These are phyloP conservation scores for Ophion ellenae DNA, from an alignment of 2,888 invertebrate species.

Conservation along the genomic window DNA sequence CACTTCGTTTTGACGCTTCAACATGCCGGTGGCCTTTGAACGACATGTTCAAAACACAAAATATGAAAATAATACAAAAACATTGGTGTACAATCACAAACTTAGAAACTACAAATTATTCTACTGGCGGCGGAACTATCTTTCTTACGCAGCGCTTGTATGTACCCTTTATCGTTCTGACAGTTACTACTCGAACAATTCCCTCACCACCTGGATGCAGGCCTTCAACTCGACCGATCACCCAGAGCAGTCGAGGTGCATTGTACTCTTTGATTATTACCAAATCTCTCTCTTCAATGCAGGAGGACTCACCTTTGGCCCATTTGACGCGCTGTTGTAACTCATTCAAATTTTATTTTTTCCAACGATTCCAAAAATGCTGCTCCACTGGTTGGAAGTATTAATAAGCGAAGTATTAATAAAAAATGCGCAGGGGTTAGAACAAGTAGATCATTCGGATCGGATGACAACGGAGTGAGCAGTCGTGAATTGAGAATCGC, in stretches of 20 bases:
- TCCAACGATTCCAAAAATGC: conserved; percentile 62
- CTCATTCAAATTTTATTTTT: conserved; percentile 62
- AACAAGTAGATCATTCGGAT: conserved; percentile 10
- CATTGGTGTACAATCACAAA: too few relatives aligned
- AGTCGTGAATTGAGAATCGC: conserved; percentile 15
- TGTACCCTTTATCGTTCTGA: conserved; percentile 44
- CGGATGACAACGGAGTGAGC: conserved; percentile 6
- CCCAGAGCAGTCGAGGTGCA: conserved; percentile 58
- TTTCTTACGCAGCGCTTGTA: conserved; percentile 39
- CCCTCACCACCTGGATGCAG: conserved; percentile 65
- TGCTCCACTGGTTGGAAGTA: conserved; percentile 47
- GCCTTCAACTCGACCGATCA: conserved; percentile 54
- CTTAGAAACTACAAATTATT: neutral
- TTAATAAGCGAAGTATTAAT: conserved; percentile 10
- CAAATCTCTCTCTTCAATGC: conserved; percentile 47
- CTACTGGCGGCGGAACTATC: neutral
- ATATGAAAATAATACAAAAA: too few relatives aligned
- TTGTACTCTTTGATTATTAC: conserved; percentile 65
- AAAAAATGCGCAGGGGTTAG: conserved; percentile 21
- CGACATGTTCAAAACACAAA: too few relatives aligned
- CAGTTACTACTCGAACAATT: conserved; percentile 56
- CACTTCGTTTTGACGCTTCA: too few relatives aligned
- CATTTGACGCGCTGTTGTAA: conserved; percentile 64
- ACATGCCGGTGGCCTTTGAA: too few relatives aligned
- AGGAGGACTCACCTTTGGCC: conserved; percentile 17